phyloP scores from a whole-genome alignment of 2,797 vertebrate genomes.

The Lagorchestes hirsutus region DNA sequence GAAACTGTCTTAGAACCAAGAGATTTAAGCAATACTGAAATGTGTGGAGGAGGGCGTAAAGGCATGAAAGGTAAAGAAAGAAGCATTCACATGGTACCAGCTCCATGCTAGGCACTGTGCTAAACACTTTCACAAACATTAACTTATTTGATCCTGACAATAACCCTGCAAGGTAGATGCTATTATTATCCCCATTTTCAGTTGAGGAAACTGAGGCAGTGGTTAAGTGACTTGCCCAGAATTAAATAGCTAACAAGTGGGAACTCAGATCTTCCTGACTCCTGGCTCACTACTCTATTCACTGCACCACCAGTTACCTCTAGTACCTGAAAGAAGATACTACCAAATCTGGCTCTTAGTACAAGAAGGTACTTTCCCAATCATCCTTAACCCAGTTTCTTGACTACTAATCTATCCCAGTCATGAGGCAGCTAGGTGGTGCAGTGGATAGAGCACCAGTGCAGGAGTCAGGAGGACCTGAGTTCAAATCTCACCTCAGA shows the following conservation, averaged over 20 bases:
- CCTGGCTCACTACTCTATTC: not conserved
- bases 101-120: not conserved
- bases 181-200: not conserved
- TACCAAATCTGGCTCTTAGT: not conserved
- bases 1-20: not conserved
- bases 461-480: too few species aligned
- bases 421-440: not conserved
- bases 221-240: not conserved
- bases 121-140: not conserved
- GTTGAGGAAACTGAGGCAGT: not conserved
- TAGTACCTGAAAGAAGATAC: constrained; percentile 1
- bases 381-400: not conserved
- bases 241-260: too few species aligned
- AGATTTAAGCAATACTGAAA: not conserved
- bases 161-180: not conserved
- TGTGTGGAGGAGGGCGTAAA: not conserved
- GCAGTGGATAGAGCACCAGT: too few species aligned
- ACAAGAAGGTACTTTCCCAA: not conserved
- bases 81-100: not conserved
- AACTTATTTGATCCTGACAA: not conserved
- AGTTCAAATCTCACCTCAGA: too few species aligned
- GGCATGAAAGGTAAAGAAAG: too few species aligned
- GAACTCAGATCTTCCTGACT: not conserved
- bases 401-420: not conserved
- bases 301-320: not conserved